These are phyloP conservation scores for Hyalella azteca DNA, from an alignment of 2,888 invertebrate genomes.

Conservation along the genomic window DNA sequence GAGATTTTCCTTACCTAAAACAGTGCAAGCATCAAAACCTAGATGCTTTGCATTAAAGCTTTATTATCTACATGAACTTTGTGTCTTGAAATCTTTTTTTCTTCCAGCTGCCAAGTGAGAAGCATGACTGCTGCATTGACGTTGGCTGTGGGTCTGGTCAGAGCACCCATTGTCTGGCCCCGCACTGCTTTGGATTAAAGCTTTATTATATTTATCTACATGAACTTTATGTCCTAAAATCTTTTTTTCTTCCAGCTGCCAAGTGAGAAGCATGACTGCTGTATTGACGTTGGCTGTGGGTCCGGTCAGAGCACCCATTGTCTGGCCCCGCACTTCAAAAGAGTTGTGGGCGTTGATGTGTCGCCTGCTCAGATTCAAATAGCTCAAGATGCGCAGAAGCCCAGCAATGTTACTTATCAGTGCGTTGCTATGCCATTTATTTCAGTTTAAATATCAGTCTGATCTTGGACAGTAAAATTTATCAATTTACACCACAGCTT, in stretches of 20 bases:
- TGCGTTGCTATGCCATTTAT: not conserved
- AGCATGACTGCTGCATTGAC: slow-evolving; percentile 63
- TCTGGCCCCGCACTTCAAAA: slow-evolving; percentile 63
- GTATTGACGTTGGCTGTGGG: slow-evolving; percentile 67
- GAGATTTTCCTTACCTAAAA: too few relatives aligned
- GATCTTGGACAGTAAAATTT: too few relatives aligned
- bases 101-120: not conserved
- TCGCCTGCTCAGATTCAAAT: slow-evolving; percentile 63
- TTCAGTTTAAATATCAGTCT: too few relatives aligned
- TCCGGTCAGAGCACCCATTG: slow-evolving; percentile 66
- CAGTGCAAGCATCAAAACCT: too few relatives aligned
- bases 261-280: slow-evolving; percentile 59
- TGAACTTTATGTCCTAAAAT: too few relatives aligned
- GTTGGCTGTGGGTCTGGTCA: slow-evolving; percentile 68
- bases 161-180: slow-evolving; percentile 64
- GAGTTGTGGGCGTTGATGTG: slow-evolving; percentile 65
- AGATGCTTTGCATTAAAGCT: too few relatives aligned
- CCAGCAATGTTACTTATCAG: not conserved
- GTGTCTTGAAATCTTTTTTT: too few relatives aligned
- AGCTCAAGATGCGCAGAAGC: slow-evolving; percentile 60
- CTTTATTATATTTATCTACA: too few relatives aligned
- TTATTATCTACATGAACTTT: too few relatives aligned
- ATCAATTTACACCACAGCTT: too few relatives aligned
- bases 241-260: too few relatives aligned
- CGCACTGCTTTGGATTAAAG: too few relatives aligned